Evolutionary conservation across 2,797 vertebrate genomes (phyloP), one percentile per base, ranked within the genome.

Genomic region (Pangasius krempfi): DNA sequence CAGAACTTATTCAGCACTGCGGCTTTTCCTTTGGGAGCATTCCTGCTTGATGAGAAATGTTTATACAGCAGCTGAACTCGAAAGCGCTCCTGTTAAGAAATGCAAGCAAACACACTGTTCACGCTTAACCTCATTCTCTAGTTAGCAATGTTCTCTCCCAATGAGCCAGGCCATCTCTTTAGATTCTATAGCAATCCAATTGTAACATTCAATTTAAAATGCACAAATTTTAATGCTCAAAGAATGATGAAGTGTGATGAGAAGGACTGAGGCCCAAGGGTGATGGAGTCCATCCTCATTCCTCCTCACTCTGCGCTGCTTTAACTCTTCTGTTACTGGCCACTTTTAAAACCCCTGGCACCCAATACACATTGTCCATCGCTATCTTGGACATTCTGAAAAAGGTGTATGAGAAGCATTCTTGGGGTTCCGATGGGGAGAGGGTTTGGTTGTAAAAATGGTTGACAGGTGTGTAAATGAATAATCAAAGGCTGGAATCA

Each of bases 201-300:
- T 64, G 58, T n/a, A n/a, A 14, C 80, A 44, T 37, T 40, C 3
- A 60, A 44, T 40, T 64, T 8, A 44, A 44, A 62, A 64, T 60
- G 52, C 18, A 81, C 16, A 16, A 33, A n/a, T n/a, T n/a, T n/a
- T n/a, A n/a, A n/a, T n/a, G 92, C 94, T 93, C 90, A 86, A 86
- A 92, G 89, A 90, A 79, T 92, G 91, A 92, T 91, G 90, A 90
- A 90, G 91, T 91, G 92, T 91, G 92, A 93, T 92, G 85, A 89
- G 80, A 76, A 85, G 84, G 87, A 87, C 89, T 84, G 87, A 84
- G 89, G 88, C 89, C 90, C 91, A 50, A 73, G 90, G 89, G 91
- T 91, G 87, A 88, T 70, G 50, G 81, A 91, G 89, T 87, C 91
- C 90, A 88, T 91, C 90, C 88, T 88, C 44, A 81, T 91, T 91